phyloP scores from a whole-genome alignment of 2,113 vertebrate species.

The Tragelaphus strepsiceros region DNA sequence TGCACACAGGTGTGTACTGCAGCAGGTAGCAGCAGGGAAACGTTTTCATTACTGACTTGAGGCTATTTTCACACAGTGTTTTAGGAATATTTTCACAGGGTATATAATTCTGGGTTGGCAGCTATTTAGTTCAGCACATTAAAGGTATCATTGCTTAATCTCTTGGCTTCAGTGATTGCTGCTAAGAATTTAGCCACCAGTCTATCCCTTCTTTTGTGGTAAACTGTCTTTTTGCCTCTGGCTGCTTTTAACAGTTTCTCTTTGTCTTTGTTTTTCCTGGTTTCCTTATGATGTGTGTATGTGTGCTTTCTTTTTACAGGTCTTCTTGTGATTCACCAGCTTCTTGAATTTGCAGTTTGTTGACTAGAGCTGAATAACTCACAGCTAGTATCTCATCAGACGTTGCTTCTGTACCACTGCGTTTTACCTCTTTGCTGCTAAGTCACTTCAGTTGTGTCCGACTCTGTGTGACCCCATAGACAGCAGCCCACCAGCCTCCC shows the following conservation, averaged over 20 bases:
- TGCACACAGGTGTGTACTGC: neutral
- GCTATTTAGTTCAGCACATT: neutral
- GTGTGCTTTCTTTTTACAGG: neutral
- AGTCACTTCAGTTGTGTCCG: too few species aligned
- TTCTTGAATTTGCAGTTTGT: neutral
- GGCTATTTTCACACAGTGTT: neutral
- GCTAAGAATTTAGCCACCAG: neutral
- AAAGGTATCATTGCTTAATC: neutral
- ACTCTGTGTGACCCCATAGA: too few species aligned
- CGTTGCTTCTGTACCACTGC: neutral
- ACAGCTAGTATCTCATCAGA: neutral
- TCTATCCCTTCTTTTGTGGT: neutral
- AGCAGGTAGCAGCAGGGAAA: neutral
- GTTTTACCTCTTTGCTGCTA: neutral
- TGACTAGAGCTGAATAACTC: neutral
- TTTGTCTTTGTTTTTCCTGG: neutral
- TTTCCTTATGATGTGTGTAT: neutral
- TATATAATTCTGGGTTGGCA: neutral
- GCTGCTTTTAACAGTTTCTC: neutral
- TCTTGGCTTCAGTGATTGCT: neutral
- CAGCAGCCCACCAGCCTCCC: too few species aligned
- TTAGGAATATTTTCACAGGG: neutral
- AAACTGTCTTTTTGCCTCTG: neutral
- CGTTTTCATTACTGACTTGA: neutral
- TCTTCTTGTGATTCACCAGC: neutral